Evolutionary conservation across 2,888 invertebrate genomes (phyloP), one percentile per base, ranked within the genome.

Genomic region (Thera obeliscata): DNA sequence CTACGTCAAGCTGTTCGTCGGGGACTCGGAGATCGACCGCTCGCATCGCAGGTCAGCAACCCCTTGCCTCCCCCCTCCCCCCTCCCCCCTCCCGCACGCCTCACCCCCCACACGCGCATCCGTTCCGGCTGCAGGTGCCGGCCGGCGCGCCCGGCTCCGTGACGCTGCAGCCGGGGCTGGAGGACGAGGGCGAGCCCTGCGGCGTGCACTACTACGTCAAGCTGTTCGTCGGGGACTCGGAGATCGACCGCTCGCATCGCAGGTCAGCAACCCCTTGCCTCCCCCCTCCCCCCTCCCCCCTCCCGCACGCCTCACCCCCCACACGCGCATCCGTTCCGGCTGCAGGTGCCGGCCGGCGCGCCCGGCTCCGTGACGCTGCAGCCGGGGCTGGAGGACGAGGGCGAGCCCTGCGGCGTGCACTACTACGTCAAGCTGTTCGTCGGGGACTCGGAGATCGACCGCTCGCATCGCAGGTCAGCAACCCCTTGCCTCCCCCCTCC

Each of bases 311-410:
- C n/a, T n/a, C n/a, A n/a, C n/a, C n/a, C n/a, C n/a, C n/a, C n/a
- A n/a, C n/a, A 96, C 82, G 98, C 98, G 2, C 95, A 96, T 77
- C 97, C 98, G 6, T 99, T 99, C 87, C 95, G 96, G 46, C 96
- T 98, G 89, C 94, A 95, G 72, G 95, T 98, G 82, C 97, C 97
- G 0, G 95, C 95, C 56, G 96, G 96, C 78, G 96, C 98, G 0
- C 99, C 99, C 2, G 97, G 98, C 11, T 98, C 98, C 52, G 98
- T 99, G 49, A 97, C 97, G 2, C 94, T 99, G 74, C 98, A 98
- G 92, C 98, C 98, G 12, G 97, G 96, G 0, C 91, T 95, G 0
- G 97, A 97, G 64, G 97, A 97, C 81, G 96, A 96, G 64, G 98
- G 98, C 2, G 96, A 98, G 87, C 98, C 98, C 0, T 98, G 98